Evolutionary conservation across 2,797 vertebrate genomes (phyloP).

Genomic region (Epinephelus awoara): DNA sequence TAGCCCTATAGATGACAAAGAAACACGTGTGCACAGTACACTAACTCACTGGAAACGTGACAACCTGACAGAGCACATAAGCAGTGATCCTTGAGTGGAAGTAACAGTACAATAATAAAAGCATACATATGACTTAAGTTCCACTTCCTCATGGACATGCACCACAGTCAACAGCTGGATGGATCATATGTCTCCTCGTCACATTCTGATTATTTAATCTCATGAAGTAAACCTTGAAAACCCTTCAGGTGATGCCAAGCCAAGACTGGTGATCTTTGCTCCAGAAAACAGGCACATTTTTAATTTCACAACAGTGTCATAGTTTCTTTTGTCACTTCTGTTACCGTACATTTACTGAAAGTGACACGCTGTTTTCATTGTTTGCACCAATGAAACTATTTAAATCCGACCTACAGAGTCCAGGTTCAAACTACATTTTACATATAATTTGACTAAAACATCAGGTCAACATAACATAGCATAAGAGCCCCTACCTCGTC

Average conservation of each 20-base stretch:
- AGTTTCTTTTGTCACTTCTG: not conserved
- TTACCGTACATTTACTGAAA: not conserved
- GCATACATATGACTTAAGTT: too few species aligned
- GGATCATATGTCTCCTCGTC: too few species aligned
- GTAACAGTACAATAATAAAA: not conserved
- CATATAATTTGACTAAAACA: not conserved
- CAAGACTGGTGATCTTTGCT: not conserved
- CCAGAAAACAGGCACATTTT: not conserved
- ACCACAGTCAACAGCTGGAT: not conserved
- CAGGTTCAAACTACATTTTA: not conserved
- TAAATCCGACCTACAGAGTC: not conserved
- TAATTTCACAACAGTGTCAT: not conserved
- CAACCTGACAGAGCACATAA: too few species aligned
- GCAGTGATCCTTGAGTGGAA: too few species aligned
- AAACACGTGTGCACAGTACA: too few species aligned
- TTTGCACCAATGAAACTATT: not conserved
- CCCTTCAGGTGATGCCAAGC: not conserved
- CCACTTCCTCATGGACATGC: not conserved
- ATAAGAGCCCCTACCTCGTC: slow-evolving; percentile 41
- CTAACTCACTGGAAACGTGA: too few species aligned
- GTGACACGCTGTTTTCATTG: not conserved
- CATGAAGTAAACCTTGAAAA: not conserved
- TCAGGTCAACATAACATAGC: not conserved
- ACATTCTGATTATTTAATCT: not conserved
- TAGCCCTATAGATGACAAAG: too few species aligned